A percentile compares a stretch with the other conserved stretches of the same genome.
Conservation (phyloP, 2,797 vertebrate genomes). For the Chloroceryle inda region DNA sequence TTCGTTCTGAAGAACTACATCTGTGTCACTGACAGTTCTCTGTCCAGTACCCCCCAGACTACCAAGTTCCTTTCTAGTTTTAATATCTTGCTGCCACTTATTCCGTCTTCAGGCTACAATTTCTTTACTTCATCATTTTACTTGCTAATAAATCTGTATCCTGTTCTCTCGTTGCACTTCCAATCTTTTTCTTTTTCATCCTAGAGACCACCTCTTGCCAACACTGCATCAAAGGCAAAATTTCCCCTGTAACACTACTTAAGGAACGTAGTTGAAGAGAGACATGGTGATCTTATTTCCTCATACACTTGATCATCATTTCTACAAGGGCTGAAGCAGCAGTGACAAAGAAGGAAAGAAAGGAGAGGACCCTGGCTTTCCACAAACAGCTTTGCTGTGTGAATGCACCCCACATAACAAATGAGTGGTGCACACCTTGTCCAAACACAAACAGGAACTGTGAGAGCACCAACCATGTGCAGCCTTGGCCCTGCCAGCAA, state of each 20-base stretch:
- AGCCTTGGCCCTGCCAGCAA: accelerated
- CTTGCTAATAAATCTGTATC: background rate
- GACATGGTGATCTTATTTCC: background rate
- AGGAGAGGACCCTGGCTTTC: background rate
- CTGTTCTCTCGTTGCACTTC: background rate
- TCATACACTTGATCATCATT: background rate
- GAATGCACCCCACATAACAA: background rate
- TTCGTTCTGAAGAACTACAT: background rate
- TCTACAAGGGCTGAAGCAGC: background rate
- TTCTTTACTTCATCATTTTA: background rate
- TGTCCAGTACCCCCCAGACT: background rate
- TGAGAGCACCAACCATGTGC: background rate
- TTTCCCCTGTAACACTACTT: background rate
- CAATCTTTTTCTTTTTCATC: background rate
- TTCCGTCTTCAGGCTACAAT: background rate
- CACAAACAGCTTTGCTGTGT: background rate
- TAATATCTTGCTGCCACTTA: background rate
- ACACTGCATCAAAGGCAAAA: background rate
- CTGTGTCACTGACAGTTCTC: background rate
- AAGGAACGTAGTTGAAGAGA: background rate
- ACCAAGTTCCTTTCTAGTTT: background rate
- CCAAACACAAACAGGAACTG: background rate
- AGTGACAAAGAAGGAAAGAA: background rate
- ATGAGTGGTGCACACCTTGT: background rate
- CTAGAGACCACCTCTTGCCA: background rate